Base-by-base conservation (phyloP, 1,140 invertebrate species). In the Wasmannia auropunctata region DNA sequence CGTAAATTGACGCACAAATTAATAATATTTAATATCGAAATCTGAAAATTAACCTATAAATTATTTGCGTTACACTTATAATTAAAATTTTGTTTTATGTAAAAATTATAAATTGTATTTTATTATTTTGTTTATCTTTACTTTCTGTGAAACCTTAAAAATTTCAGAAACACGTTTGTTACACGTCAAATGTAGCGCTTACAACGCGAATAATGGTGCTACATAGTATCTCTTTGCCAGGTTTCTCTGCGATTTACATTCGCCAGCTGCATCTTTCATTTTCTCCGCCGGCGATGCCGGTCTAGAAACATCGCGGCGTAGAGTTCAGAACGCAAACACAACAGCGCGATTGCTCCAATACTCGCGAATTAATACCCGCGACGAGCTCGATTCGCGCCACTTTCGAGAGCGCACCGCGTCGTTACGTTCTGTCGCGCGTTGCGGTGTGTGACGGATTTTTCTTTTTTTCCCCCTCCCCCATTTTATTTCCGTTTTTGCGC, bases 401-500 rank as follows among this genome's bases (percentile, higher is more conserved):
- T 54, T 83, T 40, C 34, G 40, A 76, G 28, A 56, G 31, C 43
- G 19, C 51, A n/a, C 69, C 22, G 22, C 51, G 14, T 77, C 22
- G n/a, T 74, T 69, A 56, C 69, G 16, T 58, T 43, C 22, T 19
- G 60, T 46, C 40, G 65, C 58, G 46, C 43, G 37, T 81, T 81
- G 54, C 81, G 49, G 69, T 67, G 63, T 31, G 37, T 69, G 56
- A 65, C 72, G 65, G 19, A 75, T 75, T 83, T 87, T 62, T 40
- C 8, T 43, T 65, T 72, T 80, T 86, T 79, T 49, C 28, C 58
- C 54, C 34, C 31, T 79, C 40, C 28, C 58, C 54, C 34, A 25
- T 89, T 80, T 77, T 88, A 31, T 76, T 70, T 72, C 74, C 63
- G 60, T 51, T 51, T 87, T 79, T 69, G 6, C 43, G 75, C 65